Conservation (phyloP, 2,113 vertebrate genomes). For the Chauna torquata region DNA sequence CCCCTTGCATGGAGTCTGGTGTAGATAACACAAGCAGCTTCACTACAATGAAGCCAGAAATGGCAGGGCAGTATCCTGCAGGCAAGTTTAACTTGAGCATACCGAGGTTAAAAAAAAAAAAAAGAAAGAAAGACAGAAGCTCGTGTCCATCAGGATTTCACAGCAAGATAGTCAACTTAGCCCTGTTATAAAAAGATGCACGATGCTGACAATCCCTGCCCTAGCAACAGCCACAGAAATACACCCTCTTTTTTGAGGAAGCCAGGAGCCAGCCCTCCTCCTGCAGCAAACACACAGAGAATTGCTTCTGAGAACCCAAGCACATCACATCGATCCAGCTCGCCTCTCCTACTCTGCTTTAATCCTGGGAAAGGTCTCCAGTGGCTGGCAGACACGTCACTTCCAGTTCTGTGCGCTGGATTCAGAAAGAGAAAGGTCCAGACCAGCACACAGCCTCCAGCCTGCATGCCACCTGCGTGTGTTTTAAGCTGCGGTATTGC, state of each 20-base stretch:
- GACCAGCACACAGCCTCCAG: no score
- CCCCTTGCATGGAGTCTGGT: neutral
- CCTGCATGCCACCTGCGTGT: no score
- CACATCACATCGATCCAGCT: neutral
- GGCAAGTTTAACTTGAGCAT: neutral
- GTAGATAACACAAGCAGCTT: neutral
- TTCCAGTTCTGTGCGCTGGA: no score
- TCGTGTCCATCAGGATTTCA: rapidly evolving
- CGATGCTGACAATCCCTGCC: rapidly evolving
- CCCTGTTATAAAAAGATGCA: rapidly evolving
- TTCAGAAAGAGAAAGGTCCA: no score
- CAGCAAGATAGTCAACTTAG: rapidly evolving
- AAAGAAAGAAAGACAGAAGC: neutral
- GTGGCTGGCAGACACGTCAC: neutral
- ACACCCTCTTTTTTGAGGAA: no score
- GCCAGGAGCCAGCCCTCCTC: rapidly evolving
- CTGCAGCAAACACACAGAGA: rapidly evolving
- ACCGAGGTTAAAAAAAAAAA: neutral
- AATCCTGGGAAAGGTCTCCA: neutral
- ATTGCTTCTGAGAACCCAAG: neutral
- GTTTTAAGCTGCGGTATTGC: neutral
- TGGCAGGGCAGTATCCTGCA: neutral
- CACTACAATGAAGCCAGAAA: neutral
- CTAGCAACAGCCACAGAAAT: rapidly evolving
- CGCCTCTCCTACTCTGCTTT: neutral